Percentiles rank a stretch among this genome's conserved stretches.
Evolutionary conservation across 2,797 vertebrate species (phyloP).

Genomic region (Florisuga fusca): DNA sequence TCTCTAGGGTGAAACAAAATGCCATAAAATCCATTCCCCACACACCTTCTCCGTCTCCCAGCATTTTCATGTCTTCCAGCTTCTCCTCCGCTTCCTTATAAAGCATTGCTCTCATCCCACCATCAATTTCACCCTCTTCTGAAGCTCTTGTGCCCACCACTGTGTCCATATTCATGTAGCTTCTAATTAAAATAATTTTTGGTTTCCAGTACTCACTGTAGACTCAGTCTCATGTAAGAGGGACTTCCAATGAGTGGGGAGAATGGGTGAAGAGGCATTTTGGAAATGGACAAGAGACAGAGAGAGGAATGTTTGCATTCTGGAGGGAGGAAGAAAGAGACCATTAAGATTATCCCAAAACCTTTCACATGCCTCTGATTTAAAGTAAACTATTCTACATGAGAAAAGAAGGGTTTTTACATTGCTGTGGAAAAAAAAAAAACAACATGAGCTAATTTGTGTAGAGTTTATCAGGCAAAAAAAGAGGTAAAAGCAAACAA

Average conservation of each 20-base stretch:
- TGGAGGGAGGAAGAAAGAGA: neutral
- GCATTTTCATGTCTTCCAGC: no score
- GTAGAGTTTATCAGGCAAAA: constrained; percentile 44
- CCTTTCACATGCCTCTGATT: neutral
- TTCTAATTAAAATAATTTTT: neutral
- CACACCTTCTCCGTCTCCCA: no score
- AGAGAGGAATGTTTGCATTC: neutral
- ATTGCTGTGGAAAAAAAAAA: neutral
- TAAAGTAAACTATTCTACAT: neutral
- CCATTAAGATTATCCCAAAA: neutral
- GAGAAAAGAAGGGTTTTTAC: constrained; percentile 13
- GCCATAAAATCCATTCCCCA: neutral
- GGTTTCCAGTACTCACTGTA: neutral
- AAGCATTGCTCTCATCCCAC: neutral
- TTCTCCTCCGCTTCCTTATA: neutral
- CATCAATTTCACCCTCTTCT: neutral
- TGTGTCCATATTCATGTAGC: neutral
- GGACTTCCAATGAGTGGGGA: neutral
- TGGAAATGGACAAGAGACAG: neutral
- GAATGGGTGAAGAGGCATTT: neutral
- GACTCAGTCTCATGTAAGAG: accelerated
- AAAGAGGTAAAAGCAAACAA: constrained; percentile 37
- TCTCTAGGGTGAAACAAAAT: neutral
- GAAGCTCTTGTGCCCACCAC: neutral
- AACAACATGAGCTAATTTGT: constrained; percentile 36